Evolutionary conservation across 1,140 invertebrate genomes (phyloP).

Genomic region (Drosophila kepulauana): DNA sequence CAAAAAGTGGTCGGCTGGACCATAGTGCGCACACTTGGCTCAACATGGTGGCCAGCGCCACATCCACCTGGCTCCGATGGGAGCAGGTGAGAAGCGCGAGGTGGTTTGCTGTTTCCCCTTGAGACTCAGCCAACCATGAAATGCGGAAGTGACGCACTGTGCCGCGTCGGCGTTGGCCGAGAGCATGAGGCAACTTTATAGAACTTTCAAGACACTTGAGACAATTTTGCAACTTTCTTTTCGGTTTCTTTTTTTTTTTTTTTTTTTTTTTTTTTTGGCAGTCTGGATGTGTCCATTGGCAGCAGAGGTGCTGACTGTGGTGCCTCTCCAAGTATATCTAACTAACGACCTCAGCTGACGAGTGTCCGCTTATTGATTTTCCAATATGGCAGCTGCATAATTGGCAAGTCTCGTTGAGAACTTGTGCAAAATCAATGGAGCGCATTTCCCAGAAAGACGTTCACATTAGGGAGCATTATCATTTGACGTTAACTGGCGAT

Average conservation of each 20-base stretch:
- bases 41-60: conserved; percentile 48
- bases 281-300: conserved; percentile 40
- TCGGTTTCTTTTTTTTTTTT: conserved; percentile 49
- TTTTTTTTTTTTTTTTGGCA: conserved; percentile 12
- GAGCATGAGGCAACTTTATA: conserved; percentile 39
- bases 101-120: conserved; percentile 48
- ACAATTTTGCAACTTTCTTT: conserved; percentile 78
- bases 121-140: conserved; percentile 72
- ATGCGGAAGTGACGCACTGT: conserved; percentile 68
- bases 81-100: conserved; percentile 9
- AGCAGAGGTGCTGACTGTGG: conserved; percentile 1
- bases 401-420: conserved; percentile 52
- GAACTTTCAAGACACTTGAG: conserved; percentile 77
- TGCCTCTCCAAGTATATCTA: conserved; percentile 52
- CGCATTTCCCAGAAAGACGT: conserved; percentile 33
- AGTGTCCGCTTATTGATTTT: conserved; percentile 71
- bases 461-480: conserved; percentile 40
- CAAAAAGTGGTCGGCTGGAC: too few relatives aligned
- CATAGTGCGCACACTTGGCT: too few relatives aligned
- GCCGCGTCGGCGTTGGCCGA: conserved; percentile 20
- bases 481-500: conserved; percentile 66
- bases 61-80: conserved; percentile 42
- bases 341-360: conserved; percentile 68
- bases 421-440: conserved; percentile 65
- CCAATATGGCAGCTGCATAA: conserved; percentile 67